These are phyloP conservation scores for Bergia sp. DNA, from an alignment of 92 coral and sea anemone species.

Conservation along the genomic window DNA sequence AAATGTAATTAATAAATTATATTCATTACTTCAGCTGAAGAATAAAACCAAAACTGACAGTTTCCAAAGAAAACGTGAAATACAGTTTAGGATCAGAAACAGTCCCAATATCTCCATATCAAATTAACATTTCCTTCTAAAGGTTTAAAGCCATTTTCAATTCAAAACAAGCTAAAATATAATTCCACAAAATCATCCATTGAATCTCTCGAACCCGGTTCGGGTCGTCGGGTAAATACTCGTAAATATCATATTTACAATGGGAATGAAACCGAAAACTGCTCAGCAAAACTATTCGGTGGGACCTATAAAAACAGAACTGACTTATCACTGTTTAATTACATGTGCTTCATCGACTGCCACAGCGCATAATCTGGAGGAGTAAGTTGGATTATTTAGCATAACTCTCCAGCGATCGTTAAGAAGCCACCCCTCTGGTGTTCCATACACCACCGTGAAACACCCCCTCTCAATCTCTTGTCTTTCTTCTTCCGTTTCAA, in stretches of 20 bases:
- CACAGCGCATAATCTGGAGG: conserved; percentile 55
- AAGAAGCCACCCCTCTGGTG: conserved; percentile 54
- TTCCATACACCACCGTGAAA: conserved; percentile 56
- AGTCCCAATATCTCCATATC: too few relatives aligned
- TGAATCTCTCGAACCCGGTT: too few relatives aligned
- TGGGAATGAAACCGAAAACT: not conserved
- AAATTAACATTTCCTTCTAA: too few relatives aligned
- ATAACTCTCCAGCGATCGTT: conserved; percentile 49
- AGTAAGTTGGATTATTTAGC: conserved; percentile 39
- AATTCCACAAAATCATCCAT: too few relatives aligned
- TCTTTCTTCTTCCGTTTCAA: conserved; percentile 42
- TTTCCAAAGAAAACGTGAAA: too few relatives aligned
- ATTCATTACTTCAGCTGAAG: too few relatives aligned
- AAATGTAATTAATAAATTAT: too few relatives aligned
- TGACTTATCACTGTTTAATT: conserved; percentile 71
- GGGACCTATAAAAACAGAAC: not conserved
- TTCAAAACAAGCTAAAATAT: too few relatives aligned
- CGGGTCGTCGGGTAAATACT: too few relatives aligned
- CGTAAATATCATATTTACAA: not conserved
- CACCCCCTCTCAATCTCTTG: conserved; percentile 38
- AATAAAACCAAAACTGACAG: too few relatives aligned
- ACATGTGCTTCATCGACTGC: conserved; percentile 73
- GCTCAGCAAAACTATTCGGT: not conserved
- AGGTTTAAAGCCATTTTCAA: too few relatives aligned
- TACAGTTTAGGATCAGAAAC: too few relatives aligned